Evolutionary conservation across 2,113 vertebrate species (phyloP), one percentile per base, ranked within the genome.

Genomic region (Thomomys bottae): DNA sequence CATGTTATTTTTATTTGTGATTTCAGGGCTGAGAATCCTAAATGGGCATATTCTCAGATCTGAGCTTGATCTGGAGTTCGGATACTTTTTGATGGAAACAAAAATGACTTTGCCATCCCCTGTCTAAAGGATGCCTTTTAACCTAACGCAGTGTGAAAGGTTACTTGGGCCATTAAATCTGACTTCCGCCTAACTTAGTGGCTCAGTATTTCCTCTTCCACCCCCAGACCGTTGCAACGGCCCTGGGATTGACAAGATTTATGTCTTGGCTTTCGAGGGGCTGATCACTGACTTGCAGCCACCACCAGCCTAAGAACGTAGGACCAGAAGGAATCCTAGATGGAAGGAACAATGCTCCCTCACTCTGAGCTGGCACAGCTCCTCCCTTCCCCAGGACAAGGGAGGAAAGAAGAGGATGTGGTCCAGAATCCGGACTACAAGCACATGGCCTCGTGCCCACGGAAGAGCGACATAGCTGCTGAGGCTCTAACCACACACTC

Each of bases 61-160:
- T 57, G 42, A 86, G 64, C n/a, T 89, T 67, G 20, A 73, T 20
- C n/a, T 87, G 42, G 26, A 78, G 82, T 91, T 80, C 30, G 84
- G 89, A 23, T 21, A 76, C 89, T 59, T 83, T 88, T 85, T 3
- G 82, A 86, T 7, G 8, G 40, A 77, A 15, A 64, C 72, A 64
- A 59, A 93, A 86, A 40, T 76, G 24, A 64, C 1, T 34, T 49
- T 49, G 28, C 20, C 2, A 26, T 73, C 42, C 38, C 38, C 24
- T 28, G 14, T 18, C 45, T 82, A 45, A 64, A 66, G 32, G 15
- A 68, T 30, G 34, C 49, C 45, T 73, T 45, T 24, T 14, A 61
- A 36, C 26, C 24, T 54, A 36, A 88, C 36, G 85, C 49, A 30
- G 54, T 5, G 24, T 63, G 59, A 68, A 92, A 63, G 68, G 15